Evolutionary conservation across 2,113 vertebrate species (phyloP).

Genomic region (Corythornis madagascariensis): DNA sequence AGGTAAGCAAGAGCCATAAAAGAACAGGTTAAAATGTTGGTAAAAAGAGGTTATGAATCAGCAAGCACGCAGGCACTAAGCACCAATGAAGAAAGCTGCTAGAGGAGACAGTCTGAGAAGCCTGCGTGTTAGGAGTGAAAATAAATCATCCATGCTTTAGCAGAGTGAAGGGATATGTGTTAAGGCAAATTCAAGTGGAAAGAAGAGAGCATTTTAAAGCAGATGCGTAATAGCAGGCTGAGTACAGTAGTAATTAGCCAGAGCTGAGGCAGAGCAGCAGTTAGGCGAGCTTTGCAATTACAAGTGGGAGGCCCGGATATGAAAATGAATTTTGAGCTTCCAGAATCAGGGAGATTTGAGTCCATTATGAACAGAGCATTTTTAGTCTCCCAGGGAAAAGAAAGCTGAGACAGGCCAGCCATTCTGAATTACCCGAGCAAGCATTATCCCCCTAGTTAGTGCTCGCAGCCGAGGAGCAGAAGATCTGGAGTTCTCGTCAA

Average conservation of each 20-base stretch:
- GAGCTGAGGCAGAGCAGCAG: slow-evolving; percentile 55
- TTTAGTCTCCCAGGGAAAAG: slow-evolving; percentile 1
- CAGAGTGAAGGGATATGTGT: neutral
- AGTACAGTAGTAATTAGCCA: slow-evolving; percentile 45
- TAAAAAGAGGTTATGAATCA: neutral
- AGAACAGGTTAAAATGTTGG: neutral
- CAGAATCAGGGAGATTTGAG: slow-evolving; percentile 51
- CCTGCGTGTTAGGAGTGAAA: neutral
- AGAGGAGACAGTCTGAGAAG: neutral
- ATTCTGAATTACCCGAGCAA: slow-evolving; percentile 25
- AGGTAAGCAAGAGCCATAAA: neutral
- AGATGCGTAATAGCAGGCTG: slow-evolving; percentile 42
- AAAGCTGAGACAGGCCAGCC: slow-evolving; percentile 31
- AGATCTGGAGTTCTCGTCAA: slow-evolving; percentile 13
- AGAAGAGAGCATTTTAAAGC: slow-evolving; percentile 44
- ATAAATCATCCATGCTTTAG: neutral
- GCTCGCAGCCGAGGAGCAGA: neutral
- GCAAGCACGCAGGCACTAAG: neutral
- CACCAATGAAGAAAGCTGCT: neutral
- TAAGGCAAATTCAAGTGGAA: slow-evolving; percentile 53
- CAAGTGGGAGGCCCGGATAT: slow-evolving; percentile 62
- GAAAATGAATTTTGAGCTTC: slow-evolving; percentile 63
- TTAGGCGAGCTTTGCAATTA: slow-evolving; percentile 47
- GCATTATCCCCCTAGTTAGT: slow-evolving; percentile 27
- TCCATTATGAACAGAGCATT: slow-evolving; percentile 52